Evolutionary conservation across 2,888 invertebrate species (phyloP), one percentile per base, ranked within the genome.

Genomic region (Drosophila cognata): DNA sequence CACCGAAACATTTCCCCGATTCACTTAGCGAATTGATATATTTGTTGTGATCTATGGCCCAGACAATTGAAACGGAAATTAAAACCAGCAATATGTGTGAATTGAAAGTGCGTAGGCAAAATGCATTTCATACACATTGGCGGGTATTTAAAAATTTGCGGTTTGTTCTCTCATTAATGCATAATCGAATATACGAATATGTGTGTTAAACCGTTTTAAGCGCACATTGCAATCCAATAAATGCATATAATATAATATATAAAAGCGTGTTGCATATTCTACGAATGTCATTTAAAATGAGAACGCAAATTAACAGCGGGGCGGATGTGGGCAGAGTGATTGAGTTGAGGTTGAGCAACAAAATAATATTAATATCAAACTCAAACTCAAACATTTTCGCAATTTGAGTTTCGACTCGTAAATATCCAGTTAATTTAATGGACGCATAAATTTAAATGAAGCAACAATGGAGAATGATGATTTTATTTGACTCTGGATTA

Each of bases 11-110:
- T 48, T 56, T 50, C 53, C 52, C 56, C 48, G 48, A 68, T 48
- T 67, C 21, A 38, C 10, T 50, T 58, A 63, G 58, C 7, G 58
- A 53, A 63, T 55, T 52, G 50, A 73, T 60, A 59, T 65, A 21
- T 72, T 72, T 67, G 56, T 60, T 56, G 25, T 25, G 16, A 71
- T 51, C 36, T 60, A 10, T 55, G 31, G 48, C 2, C 7, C 38
- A 33, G 31, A 18, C 57, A 68, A 73, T 70, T 71, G 67, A 82
- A 88, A 65, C 74, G 83, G 86, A 88, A 80, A 88, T 84, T 73
- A 70, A 88, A 79, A 67, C 16, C 55, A 48, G 29, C 8, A 41
- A 35, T 38, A 63, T 53, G 48, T 41, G 36, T 48, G 21, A 18
- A 53, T 46, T 43, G 28, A 16, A 13, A 13, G 5, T 31, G 50